Evolutionary conservation across 2,113 vertebrate genomes (phyloP), one percentile per base, ranked within the genome.

Genomic region (Mormoops blainvillei): DNA sequence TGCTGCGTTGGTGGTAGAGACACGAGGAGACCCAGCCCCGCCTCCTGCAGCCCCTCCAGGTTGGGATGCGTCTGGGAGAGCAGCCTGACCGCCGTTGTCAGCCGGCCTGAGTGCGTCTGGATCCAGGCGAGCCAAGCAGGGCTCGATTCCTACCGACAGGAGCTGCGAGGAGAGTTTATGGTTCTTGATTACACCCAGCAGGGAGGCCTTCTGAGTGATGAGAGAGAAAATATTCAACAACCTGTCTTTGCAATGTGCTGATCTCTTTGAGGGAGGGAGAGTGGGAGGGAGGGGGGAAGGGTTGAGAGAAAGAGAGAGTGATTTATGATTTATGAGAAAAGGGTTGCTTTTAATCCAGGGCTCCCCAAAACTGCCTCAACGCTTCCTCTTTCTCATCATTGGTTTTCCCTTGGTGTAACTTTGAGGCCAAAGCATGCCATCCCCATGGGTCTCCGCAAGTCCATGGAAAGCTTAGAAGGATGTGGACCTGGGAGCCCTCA

Each of bases 141-240:
- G 94, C 92, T 97, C 56, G 0, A 95, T 95, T 97, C 88, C 22
- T 83, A 36, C 82, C 33, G 82, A 52, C 94, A 87, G n/a, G 48
- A 96, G 94, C 95, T 73, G 61, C 43, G 36, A 89, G 91, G 92
- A 61, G 76, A 93, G 96, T 94, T 97, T 96, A 89, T 86, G 94
- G 97, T 52, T 97, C 98, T 97, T 98, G 98, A 98, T 98, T 98
- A 85, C 97, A 98, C 98, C 89, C 98, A 98, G 98, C 98, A 94
- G 98, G 98, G 98, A 85, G 61, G 95, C 97, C 97, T 98, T 96
- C 97, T 94, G 87, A 20, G 96, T 98, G 98, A 98, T 98, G 98
- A 98, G 97, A 96, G 88, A 91, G 86, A 97, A 97, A 98, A 97
- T 97, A 97, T 88, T 90, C 97, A 92, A 89, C 97, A 97, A 95